Base-by-base conservation (phyloP, 1,140 invertebrate species). In the Aphaenogaster ashmeadi region DNA sequence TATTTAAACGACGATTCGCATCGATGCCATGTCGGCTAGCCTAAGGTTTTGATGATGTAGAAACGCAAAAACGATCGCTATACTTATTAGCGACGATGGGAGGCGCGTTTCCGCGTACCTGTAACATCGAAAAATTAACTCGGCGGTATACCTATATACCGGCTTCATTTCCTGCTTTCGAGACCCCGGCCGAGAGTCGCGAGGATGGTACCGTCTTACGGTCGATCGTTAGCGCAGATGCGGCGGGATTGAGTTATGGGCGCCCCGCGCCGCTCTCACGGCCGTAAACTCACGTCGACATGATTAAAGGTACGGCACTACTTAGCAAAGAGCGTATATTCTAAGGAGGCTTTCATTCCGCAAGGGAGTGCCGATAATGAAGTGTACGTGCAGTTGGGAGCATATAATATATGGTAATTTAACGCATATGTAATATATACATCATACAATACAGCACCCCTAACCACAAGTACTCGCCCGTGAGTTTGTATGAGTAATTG, bases 401-500 rank as follows among this genome's bases (percentile, higher is more conserved):
- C 78, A 86, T 80, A 66, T 86, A 77, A 78, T 47, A 85, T 66
- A 86, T 78, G 60, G 38, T 86, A 79, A 86, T 74, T 80, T 71
- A 69, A 72, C 52, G 69, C 41, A 60, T 62, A 74, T 74, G 58
- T 84, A 60, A 84, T 74, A 74, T 47, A 83, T 56, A 62, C 33
- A 84, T 84, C 69, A 74, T 69, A 83, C 80, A 84, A 84, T 84
- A 33, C 54, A 84, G 47, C 75, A 62, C 72, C 56, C 69, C 78
- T 77, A 83, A 86, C 52, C 77, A 88, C 89, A 91, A 90, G 72
- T 91, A 88, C 87, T 91, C 89, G 87, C 89, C 54, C 71, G 72
- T 88, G 75, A 86, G 86, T 90, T 38, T 81, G 50, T 91, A 71
- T 91, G 87, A 91, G 90, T 90, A 90, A 90, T 91, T 91, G 83